Evolutionary conservation across 2,888 invertebrate genomes (phyloP).

Genomic region (Cryptosula pallasiana): DNA sequence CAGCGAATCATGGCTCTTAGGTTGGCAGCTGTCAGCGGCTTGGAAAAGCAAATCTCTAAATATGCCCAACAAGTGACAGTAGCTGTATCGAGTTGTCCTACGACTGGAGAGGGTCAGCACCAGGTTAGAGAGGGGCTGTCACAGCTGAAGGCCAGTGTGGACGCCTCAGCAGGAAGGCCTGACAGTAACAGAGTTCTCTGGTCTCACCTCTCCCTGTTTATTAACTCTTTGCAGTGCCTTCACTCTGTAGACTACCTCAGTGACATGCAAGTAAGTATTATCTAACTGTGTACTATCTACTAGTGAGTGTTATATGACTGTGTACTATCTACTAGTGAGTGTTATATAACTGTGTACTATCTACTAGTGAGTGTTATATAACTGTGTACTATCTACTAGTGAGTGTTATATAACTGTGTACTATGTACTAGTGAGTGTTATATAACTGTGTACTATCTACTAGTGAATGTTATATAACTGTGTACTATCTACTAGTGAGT

Average conservation of each 20-base stretch:
- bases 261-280: not conserved
- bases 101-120: not conserved
- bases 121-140: not conserved
- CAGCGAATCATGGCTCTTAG: not conserved
- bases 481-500: not conserved
- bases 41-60: not conserved
- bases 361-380: too few species aligned
- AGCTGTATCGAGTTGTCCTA: not conserved
- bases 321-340: too few species aligned
- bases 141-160: not conserved
- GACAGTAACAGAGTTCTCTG: not conserved
- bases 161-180: not conserved
- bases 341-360: too few species aligned
- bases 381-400: too few species aligned
- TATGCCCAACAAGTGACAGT: not conserved
- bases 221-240: not conserved
- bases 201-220: conserved; percentile 1
- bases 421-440: too few species aligned
- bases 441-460: not conserved
- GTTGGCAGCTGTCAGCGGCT: not conserved
- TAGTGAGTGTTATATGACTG: too few species aligned
- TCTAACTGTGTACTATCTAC: not conserved
- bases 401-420: too few species aligned
- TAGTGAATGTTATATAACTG: not conserved
- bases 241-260: not conserved